A percentile compares a stretch with the other conserved stretches of the same genome.
These are phyloP conservation scores for Ploceus nigricollis DNA, from an alignment of 2,113 vertebrate genomes.

Conservation along the genomic window DNA sequence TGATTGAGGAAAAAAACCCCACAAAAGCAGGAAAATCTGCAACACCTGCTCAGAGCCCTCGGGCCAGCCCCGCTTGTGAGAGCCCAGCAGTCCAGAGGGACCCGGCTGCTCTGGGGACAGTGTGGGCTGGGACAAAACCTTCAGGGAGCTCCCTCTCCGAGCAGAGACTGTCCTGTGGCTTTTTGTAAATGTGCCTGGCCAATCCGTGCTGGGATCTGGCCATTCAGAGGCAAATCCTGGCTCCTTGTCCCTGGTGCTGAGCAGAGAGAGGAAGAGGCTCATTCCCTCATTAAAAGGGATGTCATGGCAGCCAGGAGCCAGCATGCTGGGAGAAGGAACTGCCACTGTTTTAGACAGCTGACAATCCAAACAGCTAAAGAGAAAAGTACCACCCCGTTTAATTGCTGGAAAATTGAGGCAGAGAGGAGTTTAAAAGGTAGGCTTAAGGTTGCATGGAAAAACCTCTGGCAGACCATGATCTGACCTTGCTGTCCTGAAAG, in stretches of 20 bases:
- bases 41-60: background rate
- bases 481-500: background rate
- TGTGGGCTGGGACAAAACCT: background rate
- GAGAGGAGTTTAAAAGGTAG: background rate
- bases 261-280: background rate
- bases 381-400: background rate
- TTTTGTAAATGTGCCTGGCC: background rate
- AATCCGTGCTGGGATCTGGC: background rate
- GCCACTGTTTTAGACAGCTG: background rate
- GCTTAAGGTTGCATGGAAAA: background rate
- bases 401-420: background rate
- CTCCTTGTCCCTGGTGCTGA: background rate
- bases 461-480: background rate
- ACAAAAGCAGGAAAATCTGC: background rate
- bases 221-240: background rate
- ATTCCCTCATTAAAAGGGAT: background rate
- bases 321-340: background rate
- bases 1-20: background rate
- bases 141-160: background rate
- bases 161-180: no score
- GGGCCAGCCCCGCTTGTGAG: background rate
- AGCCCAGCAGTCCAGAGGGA: conserved; percentile 17
- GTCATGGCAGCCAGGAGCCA: background rate
- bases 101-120: background rate
- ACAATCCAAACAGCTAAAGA: background rate